A percentile compares a stretch with the other conserved stretches of the same genome.
phyloP scores from a whole-genome alignment of 1,140 invertebrate genomes.

The Drosophila mauritiana region DNA sequence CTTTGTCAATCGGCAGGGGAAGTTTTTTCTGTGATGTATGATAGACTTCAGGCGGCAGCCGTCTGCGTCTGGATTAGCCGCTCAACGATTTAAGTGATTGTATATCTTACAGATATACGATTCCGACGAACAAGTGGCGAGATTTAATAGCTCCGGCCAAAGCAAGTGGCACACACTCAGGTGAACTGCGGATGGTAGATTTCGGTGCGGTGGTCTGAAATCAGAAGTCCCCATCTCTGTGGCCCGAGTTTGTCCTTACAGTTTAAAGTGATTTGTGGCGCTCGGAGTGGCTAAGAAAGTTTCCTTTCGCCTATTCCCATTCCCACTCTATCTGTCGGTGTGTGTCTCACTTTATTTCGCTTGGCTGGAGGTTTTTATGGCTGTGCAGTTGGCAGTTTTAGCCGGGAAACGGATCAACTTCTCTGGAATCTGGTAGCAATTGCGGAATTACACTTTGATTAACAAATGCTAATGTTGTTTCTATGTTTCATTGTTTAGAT shows the following conservation, averaged over 20 bases:
- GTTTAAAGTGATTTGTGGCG: slow-evolving; percentile 81
- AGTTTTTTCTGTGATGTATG: slow-evolving; percentile 46
- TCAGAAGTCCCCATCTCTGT: slow-evolving; percentile 15
- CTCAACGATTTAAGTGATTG: slow-evolving; percentile 82
- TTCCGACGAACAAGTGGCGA: slow-evolving; percentile 63
- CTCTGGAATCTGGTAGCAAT: slow-evolving; percentile 27
- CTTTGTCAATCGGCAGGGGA: background rate
- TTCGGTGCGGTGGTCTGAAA: slow-evolving; percentile 7
- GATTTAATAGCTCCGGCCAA: slow-evolving; percentile 70
- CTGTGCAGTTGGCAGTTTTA: slow-evolving; percentile 62
- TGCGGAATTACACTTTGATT: slow-evolving; percentile 53
- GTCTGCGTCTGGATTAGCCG: slow-evolving; percentile 73
- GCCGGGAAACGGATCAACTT: slow-evolving; percentile 28
- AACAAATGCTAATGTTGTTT: slow-evolving; percentile 49
- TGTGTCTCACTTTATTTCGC: slow-evolving; percentile 37
- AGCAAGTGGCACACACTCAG: slow-evolving; percentile 51
- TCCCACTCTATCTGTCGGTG: slow-evolving; percentile 8
- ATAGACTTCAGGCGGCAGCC: slow-evolving; percentile 36
- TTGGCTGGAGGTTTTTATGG: slow-evolving; percentile 69
- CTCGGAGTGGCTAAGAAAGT: slow-evolving; percentile 72
- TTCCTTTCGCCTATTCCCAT: slow-evolving; percentile 24
- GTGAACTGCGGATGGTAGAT: slow-evolving; percentile 44
- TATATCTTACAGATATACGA: slow-evolving; percentile 81
- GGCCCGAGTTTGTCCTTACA: slow-evolving; percentile 67
- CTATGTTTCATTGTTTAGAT: slow-evolving; percentile 30